Base-by-base conservation (phyloP, 2,797 vertebrate genomes). In the Menidia menidia region DNA sequence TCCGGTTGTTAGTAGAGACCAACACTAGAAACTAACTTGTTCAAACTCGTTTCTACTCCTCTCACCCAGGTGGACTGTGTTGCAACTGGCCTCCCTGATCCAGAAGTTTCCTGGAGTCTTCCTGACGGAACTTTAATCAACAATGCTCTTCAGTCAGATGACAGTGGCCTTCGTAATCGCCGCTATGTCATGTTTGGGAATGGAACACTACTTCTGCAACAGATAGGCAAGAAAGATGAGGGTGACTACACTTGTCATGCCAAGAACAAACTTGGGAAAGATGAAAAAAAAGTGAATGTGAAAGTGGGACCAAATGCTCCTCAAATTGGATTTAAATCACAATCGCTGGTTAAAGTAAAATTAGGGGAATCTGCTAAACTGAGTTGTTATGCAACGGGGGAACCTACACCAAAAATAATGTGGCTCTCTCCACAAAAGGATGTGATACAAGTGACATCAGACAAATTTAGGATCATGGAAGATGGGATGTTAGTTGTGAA, bases 171-270 rank as follows among this genome's bases (percentile, higher is more conserved):
- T 43, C 91, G 89, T 19, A 92, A 64, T 13, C 91, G 88, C 2
- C 94, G 92, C 60, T 95, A 92, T 60, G 78, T 95, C 35, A 93
- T 95, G 59, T 95, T 95, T 78, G 92, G 78, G 41, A 95, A 95
- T 64, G 94, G 94, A 39, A 95, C 94, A 6, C 90, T 95, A 64
- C 84, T 95, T 73, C 89, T 95, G 15, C 93, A 94, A 63, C 92
- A 94, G 66, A 94, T 95, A 83, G 89, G 84, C 44, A 93, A 92
- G 87, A 91, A 76, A 18, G 94, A 95, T 15, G 94, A 95, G 71
- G 94, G 95, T 0, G 93, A 95, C 82, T 95, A 95, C 69, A 95
- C 93, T 16, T 95, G 95, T 65, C 91, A 92, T 18, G 94, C 94
- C 16, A 93, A 93, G 60, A 95, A 95, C 73, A 92, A 92, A 71